A percentile compares a stretch with the other conserved stretches of the same genome.
These are phyloP conservation scores for Raphicerus campestris DNA, from an alignment of 2,113 vertebrate genomes.

Conservation along the genomic window DNA sequence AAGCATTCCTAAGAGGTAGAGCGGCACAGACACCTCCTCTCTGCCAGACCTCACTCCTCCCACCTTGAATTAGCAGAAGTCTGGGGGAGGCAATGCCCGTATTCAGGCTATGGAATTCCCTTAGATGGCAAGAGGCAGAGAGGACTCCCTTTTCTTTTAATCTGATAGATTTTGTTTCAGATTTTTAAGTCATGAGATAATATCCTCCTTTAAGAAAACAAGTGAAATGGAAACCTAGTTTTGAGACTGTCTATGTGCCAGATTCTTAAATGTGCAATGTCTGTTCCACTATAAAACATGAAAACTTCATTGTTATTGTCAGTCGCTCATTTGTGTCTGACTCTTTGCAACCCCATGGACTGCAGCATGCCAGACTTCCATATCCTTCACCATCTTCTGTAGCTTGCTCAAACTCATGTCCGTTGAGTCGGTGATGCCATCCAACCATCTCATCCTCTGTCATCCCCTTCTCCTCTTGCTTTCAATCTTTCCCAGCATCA, in stretches of 20 bases:
- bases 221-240: neutral
- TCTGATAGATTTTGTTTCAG: neutral
- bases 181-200: neutral
- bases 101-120: neutral
- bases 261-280: neutral
- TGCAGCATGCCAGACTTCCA: neutral
- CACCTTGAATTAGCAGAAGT: neutral
- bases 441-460: neutral
- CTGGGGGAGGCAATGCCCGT: neutral
- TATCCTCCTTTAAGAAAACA: neutral
- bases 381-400: neutral
- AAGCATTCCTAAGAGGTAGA: neutral
- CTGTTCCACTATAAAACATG: neutral
- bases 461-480: neutral
- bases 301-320: neutral
- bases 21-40: neutral
- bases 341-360: neutral
- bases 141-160: neutral
- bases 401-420: neutral
- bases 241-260: neutral
- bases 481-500: neutral
- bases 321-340: neutral
- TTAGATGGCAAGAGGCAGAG: neutral
- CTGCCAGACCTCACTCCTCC: neutral
- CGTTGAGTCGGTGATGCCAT: neutral